These are phyloP conservation scores for Porites evermanni DNA, from an alignment of 92 coral and sea anemone species.

Conservation along the genomic window DNA sequence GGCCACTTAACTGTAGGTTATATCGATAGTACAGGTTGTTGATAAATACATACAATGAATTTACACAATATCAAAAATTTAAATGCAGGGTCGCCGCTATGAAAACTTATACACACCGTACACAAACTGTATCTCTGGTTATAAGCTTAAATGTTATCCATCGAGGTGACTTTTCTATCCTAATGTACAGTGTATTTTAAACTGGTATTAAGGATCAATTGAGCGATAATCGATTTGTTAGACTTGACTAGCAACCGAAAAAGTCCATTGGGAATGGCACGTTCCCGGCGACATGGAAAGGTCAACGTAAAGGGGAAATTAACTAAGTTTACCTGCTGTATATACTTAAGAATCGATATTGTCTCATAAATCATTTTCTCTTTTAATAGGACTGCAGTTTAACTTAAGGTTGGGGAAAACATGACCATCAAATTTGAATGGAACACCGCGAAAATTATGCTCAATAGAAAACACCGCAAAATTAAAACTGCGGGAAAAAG, in stretches of 20 bases:
- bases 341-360: conserved; percentile 14
- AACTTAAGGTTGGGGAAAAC: background rate
- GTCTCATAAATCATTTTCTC: background rate
- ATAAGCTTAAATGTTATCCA: background rate
- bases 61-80: background rate
- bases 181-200: background rate
- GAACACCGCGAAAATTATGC: background rate
- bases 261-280: background rate
- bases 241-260: background rate
- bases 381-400: background rate
- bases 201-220: background rate
- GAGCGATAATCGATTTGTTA: background rate
- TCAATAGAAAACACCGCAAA: background rate
- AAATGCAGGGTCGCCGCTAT: conserved; percentile 3
- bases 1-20: conserved; percentile 1
- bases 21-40: conserved; percentile 10
- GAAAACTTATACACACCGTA: too few species aligned
- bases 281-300: conserved; percentile 1
- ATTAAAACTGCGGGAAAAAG: background rate
- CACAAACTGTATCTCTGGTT: background rate
- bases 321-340: background rate
- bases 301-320: conserved; percentile 20
- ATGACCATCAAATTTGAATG: background rate
- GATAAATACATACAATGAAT: background rate
- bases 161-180: background rate